Evolutionary conservation across 2,113 vertebrate species (phyloP).

Genomic region (Brachyistius frenatus): DNA sequence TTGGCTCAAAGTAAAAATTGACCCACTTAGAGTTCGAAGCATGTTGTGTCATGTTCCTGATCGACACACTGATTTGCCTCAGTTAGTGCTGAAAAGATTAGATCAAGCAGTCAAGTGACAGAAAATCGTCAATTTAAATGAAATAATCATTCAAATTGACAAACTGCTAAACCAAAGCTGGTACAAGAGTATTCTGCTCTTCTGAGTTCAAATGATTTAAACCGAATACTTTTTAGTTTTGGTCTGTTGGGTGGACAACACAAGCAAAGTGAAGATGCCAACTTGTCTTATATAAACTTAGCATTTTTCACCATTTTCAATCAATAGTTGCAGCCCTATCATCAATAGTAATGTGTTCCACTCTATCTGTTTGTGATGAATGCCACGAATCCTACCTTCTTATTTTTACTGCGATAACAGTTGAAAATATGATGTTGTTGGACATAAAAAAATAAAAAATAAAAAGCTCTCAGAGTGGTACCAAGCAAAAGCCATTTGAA

Average conservation of each 20-base stretch:
- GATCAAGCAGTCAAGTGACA: conserved; percentile 1
- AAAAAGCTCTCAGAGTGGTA: conserved; percentile 46
- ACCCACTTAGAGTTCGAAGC: conserved; percentile 3
- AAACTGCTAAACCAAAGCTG: no score
- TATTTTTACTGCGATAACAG: conserved; percentile 35
- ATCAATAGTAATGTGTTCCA: background rate
- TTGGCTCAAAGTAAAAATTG: background rate
- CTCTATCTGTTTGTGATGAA: conserved; percentile 10
- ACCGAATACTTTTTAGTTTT: background rate
- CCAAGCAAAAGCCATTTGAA: conserved; percentile 69
- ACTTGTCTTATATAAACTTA: background rate
- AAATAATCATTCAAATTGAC: background rate
- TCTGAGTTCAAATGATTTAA: background rate
- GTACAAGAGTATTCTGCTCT: no score
- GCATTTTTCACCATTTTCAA: background rate
- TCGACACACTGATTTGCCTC: conserved; percentile 23
- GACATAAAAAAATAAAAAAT: conserved; percentile 30
- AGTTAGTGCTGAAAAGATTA: background rate
- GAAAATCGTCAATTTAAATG: background rate
- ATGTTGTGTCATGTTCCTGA: conserved; percentile 12
- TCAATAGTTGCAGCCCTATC: background rate
- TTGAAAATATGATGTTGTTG: conserved; percentile 39
- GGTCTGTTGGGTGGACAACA: background rate
- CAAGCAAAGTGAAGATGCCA: background rate
- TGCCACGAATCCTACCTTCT: conserved; percentile 12